phyloP scores from a whole-genome alignment of 2,113 vertebrate genomes.

The Coturnix japonica region DNA sequence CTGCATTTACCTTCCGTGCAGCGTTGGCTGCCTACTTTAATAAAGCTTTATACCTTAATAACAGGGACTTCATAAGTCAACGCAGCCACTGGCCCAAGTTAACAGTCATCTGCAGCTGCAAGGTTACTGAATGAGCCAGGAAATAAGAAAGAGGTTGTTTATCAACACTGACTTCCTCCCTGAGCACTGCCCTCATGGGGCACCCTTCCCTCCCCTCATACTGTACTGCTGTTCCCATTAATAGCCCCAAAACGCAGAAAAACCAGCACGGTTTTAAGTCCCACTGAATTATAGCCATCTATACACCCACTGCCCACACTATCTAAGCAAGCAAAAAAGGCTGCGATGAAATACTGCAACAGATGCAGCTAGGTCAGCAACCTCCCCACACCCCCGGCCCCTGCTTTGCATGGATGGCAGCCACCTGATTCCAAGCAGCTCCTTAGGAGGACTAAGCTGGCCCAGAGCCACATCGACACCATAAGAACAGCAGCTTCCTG shows the following conservation, averaged over 20 bases:
- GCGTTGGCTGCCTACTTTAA: neutral
- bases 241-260: accelerated
- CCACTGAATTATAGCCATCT: accelerated
- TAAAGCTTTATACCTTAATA: neutral
- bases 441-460: neutral
- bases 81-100: neutral
- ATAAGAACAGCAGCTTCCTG: accelerated
- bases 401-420: neutral
- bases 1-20: accelerated
- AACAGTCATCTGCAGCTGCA: constrained; percentile 29
- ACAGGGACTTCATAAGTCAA: neutral
- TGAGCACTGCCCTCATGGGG: neutral
- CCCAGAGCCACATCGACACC: neutral
- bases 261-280: accelerated
- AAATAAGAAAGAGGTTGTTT: constrained; percentile 46
- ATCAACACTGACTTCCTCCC: constrained; percentile 60
- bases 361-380: accelerated
- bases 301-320: accelerated
- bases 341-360: accelerated
- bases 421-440: neutral
- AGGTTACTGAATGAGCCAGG: constrained; percentile 8
- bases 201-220: neutral
- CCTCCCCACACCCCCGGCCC: neutral
- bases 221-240: neutral
- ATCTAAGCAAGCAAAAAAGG: neutral